Conservation (phyloP, 2,888 invertebrate genomes). For the Drosophila lacicola region DNA sequence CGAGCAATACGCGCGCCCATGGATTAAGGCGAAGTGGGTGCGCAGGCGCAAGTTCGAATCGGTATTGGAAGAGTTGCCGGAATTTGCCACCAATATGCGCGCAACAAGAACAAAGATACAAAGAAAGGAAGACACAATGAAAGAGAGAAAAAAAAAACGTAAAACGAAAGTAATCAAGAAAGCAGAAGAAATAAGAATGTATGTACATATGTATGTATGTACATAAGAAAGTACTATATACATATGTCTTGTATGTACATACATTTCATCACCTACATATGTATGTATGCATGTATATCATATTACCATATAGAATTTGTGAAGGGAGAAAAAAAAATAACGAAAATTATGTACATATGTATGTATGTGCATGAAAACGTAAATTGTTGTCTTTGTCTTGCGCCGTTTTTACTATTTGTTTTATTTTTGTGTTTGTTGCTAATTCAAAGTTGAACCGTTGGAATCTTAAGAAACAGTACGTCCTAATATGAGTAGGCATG, state of each 20-base stretch:
- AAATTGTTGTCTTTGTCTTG: conserved; percentile 34
- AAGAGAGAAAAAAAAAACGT: conserved; percentile 59
- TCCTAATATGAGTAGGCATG: not conserved
- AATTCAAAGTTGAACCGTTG: conserved; percentile 24
- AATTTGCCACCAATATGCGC: conserved; percentile 47
- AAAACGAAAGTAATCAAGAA: conserved; percentile 64
- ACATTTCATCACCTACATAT: not conserved
- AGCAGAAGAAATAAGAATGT: conserved; percentile 44
- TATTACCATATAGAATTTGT: conserved; percentile 8
- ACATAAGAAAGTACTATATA: not conserved
- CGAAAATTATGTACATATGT: conserved; percentile 2
- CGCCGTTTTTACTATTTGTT: conserved; percentile 2
- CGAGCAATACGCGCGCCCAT: conserved; percentile 10
- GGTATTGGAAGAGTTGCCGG: conserved; percentile 49
- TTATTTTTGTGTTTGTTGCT: conserved; percentile 17
- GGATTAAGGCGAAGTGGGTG: conserved; percentile 4
- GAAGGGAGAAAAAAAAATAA: conserved; percentile 17
- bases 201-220: conserved; percentile 3
- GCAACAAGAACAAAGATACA: conserved; percentile 57
- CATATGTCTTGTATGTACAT: conserved; percentile 1
- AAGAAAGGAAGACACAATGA: conserved; percentile 59
- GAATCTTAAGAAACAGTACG: conserved; percentile 12
- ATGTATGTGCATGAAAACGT: conserved; percentile 30
- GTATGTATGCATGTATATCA: not conserved
- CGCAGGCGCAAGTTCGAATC: conserved; percentile 14